Base-by-base conservation (phyloP, 2,888 invertebrate species). In the Falcaria lacertinaria region DNA sequence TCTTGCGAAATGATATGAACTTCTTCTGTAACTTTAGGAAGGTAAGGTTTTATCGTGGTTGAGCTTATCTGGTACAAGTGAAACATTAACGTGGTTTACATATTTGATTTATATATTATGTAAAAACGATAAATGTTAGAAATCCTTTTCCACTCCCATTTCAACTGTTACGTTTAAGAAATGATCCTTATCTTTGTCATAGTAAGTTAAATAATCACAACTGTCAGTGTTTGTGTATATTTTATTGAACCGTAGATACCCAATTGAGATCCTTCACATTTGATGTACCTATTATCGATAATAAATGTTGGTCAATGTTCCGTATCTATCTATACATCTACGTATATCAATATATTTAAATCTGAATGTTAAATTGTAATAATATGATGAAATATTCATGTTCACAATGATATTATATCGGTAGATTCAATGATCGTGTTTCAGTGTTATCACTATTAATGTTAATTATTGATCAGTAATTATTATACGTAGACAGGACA, bases 61-160 rank as follows among this genome's bases (percentile, higher is more conserved):
- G 69, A 71, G 68, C 69, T 72, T 69, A 66, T 48, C 48, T 48
- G 45, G 52, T 52, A 57, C 39, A 43, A 46, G 37, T 45, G 39
- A 52, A 57, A 44, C 28, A 2, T 28, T 11, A 2, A 28, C 7
- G 3, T 7, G 11, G 7, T 28, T 28, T 7, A 28, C 11, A 11
- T 28, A 28, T 28, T 28, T 28, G 1, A 28, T 28, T 22, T n/a
- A 22, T 22, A 6, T 22, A 22, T 22, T 1, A 22, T 22, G 5
- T 22, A 22, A 6, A 6, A 22, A 5, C 22, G n/a, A n/a, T n/a
- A n/a, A n/a, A n/a, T n/a, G n/a, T n/a, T n/a, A n/a, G n/a, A n/a
- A n/a, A n/a, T n/a, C n/a, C n/a, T n/a, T n/a, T n/a, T n/a, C n/a
- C n/a, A n/a, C n/a, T n/a, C n/a, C n/a, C n/a, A n/a, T n/a, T n/a